Percentiles rank a stretch among this genome's conserved stretches.
Conservation (phyloP, 1,140 invertebrate genomes). For the Drosophila sturtevanti region DNA sequence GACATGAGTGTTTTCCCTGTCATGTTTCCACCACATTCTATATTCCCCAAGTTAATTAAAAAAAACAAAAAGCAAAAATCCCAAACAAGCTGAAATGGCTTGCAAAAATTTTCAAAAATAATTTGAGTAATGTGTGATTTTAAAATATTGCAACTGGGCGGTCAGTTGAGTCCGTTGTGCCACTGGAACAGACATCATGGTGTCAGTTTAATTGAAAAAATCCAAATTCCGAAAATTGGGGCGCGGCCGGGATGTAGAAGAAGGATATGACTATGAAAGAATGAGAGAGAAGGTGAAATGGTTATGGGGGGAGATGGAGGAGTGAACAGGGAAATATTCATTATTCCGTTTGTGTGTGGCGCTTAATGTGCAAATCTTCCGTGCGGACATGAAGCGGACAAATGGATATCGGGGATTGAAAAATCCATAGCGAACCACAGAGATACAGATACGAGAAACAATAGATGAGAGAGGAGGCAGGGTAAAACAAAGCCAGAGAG, state of each 20-base stretch:
- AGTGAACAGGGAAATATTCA: conserved; percentile 64
- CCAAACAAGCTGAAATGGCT: conserved; percentile 26
- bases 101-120: conserved; percentile 63
- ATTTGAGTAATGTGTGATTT: conserved; percentile 82
- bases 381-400: conserved; percentile 74
- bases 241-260: conserved; percentile 15
- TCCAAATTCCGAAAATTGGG: conserved; percentile 21
- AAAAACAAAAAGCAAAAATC: conserved; percentile 39
- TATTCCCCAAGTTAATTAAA: conserved; percentile 80
- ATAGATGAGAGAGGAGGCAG: conserved; percentile 25
- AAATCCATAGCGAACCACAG: conserved; percentile 81
- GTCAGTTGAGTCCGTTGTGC: conserved; percentile 35
- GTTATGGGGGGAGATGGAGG: background rate
- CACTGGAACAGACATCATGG: conserved; percentile 14
- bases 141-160: conserved; percentile 65
- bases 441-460: conserved; percentile 50
- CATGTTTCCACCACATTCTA: conserved; percentile 40
- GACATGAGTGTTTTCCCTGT: conserved; percentile 27
- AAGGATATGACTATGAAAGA: conserved; percentile 13
- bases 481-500: conserved; percentile 34
- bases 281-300: conserved; percentile 37
- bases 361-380: conserved; percentile 81
- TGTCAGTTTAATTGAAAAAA: conserved; percentile 79
- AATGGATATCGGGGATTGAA: conserved; percentile 82
- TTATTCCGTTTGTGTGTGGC: conserved; percentile 76